Conservation (phyloP, 2,113 vertebrate species). For the Pseudorasbora parva region DNA sequence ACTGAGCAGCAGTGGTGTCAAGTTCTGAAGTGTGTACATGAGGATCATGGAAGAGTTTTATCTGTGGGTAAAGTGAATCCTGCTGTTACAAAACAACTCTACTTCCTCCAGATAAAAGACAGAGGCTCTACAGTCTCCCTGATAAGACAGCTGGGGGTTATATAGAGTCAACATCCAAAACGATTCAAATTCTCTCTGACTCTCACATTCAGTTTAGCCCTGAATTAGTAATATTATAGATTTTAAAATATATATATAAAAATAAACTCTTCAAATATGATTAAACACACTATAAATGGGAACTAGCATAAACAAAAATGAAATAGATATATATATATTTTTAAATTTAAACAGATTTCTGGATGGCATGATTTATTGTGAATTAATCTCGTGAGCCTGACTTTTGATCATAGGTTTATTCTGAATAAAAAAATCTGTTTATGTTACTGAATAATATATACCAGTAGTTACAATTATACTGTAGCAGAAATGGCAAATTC, state of each 20-base stretch:
- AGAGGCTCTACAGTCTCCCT: conserved; percentile 14
- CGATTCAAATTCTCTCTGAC: not conserved
- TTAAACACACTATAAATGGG: too few relatives aligned
- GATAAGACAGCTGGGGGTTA: not conserved
- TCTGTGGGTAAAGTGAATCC: not conserved
- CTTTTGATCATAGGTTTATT: not conserved
- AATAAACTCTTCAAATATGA: too few relatives aligned
- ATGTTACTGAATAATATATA: too few relatives aligned
- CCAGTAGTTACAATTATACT: not conserved
- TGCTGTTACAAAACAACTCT: not conserved
- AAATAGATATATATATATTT: too few relatives aligned
- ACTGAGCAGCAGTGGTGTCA: not conserved
- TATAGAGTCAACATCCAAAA: too few relatives aligned
- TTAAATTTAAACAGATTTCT: too few relatives aligned
- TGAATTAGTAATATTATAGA: not conserved
- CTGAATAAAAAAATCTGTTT: too few relatives aligned
- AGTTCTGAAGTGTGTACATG: conserved; percentile 22
- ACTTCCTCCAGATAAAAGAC: conserved; percentile 14
- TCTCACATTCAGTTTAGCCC: not conserved
- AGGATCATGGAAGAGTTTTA: conserved; percentile 10
- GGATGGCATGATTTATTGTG: not conserved
- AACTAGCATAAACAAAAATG: too few relatives aligned
- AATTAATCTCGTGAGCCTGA: not conserved
- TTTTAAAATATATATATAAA: too few relatives aligned
- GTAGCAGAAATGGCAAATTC: not conserved